Evolutionary conservation across 2,797 vertebrate species (phyloP).

Genomic region (Dicrostonyx torquatus): DNA sequence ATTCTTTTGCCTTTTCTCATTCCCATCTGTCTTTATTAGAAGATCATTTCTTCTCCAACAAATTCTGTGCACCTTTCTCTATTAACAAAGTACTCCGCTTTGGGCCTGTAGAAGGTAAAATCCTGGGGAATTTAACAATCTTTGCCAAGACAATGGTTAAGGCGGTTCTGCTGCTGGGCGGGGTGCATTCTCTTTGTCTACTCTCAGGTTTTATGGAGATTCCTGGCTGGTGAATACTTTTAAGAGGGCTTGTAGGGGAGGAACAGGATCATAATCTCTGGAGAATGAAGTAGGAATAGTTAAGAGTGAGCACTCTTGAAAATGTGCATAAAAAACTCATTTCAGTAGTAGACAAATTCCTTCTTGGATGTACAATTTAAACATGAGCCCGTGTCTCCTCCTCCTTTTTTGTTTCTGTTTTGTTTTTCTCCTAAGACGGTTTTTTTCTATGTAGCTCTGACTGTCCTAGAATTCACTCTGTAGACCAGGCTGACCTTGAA

Average conservation of each 20-base stretch:
- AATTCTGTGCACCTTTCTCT: background rate
- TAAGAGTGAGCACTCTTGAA: background rate
- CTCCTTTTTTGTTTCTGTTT: background rate
- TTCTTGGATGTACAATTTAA: slow-evolving; percentile 27
- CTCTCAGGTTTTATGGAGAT: background rate
- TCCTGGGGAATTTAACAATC: background rate
- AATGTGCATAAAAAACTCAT: slow-evolving; percentile 1
- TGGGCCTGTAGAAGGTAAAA: background rate
- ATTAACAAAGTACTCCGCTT: slow-evolving; percentile 17
- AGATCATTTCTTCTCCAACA: background rate
- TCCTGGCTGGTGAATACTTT: background rate
- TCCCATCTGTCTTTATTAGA: background rate
- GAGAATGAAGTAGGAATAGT: background rate
- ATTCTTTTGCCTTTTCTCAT: slow-evolving; percentile 36
- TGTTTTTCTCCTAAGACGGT: background rate
- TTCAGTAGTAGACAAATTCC: background rate
- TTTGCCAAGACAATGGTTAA: background rate
- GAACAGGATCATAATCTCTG: background rate
- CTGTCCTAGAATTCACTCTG: background rate
- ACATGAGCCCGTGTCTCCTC: background rate
- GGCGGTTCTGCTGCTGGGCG: background rate
- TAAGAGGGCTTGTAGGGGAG: background rate
- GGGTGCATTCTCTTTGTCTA: background rate
- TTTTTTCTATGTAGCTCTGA: background rate
- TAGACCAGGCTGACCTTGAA: background rate